phyloP scores from a whole-genome alignment of 2,797 vertebrate species.

The Babyrousa celebensis region DNA sequence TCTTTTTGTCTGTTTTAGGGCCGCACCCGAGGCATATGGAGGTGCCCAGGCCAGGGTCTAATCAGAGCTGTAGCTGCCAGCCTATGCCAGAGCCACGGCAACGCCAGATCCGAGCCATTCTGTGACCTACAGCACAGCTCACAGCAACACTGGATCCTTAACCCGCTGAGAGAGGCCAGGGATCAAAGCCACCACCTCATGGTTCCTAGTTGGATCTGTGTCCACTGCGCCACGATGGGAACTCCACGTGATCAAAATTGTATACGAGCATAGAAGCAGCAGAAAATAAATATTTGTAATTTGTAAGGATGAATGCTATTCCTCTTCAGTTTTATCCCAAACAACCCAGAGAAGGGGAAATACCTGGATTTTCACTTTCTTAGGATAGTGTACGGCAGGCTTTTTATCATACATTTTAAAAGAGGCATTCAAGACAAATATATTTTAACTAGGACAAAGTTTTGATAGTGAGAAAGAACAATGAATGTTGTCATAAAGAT shows the following conservation, averaged over 20 bases:
- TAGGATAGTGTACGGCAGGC: background rate
- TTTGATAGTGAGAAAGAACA: conserved; percentile 69
- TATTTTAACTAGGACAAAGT: conserved; percentile 76
- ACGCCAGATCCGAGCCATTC: too few relatives aligned
- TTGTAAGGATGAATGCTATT: conserved; percentile 37
- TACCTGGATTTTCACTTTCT: conserved; percentile 21
- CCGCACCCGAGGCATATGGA: too few relatives aligned
- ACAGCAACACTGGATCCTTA: too few relatives aligned
- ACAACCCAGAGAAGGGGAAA: conserved; percentile 73
- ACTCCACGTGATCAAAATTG: conserved; percentile 62
- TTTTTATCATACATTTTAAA: conserved; percentile 40
- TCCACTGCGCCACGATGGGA: too few relatives aligned
- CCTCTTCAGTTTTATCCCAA: conserved; percentile 75
- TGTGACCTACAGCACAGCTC: too few relatives aligned
- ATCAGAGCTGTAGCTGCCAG: too few relatives aligned
- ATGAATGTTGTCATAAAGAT: background rate
- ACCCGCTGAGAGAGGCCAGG: too few relatives aligned
- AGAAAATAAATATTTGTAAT: conserved; percentile 75
- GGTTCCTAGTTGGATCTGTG: too few relatives aligned
- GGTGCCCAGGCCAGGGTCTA: too few relatives aligned
- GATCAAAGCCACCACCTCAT: too few relatives aligned
- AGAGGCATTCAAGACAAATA: conserved; percentile 70
- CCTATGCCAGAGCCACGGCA: too few relatives aligned
- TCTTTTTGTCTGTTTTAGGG: too few relatives aligned
- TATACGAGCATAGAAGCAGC: conserved; percentile 66